phyloP scores from a whole-genome alignment of 1,140 invertebrate genomes.

The Calephelis virginiensis region DNA sequence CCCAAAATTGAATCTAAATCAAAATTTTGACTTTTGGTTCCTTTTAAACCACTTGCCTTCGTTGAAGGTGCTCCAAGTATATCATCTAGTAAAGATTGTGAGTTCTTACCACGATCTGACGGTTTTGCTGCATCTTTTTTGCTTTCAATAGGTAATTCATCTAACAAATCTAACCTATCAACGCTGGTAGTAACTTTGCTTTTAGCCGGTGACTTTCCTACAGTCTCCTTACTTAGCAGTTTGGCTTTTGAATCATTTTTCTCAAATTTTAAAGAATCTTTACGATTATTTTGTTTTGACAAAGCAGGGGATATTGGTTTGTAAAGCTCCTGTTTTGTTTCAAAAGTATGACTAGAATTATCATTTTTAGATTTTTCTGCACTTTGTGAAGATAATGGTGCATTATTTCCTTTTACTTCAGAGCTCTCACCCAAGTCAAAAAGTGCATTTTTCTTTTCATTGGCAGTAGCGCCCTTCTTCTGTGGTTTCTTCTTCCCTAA shows the following conservation, averaged over 20 bases:
- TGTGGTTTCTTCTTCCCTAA: slow-evolving; percentile 62
- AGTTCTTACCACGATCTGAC: slow-evolving; percentile 58
- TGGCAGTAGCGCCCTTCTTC: slow-evolving; percentile 42
- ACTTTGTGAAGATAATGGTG: slow-evolving; percentile 2
- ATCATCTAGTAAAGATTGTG: slow-evolving; percentile 64
- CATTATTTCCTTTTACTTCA: slow-evolving; percentile 24
- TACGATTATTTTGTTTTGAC: slow-evolving; percentile 43
- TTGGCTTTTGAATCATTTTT: slow-evolving; percentile 32
- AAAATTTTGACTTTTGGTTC: slow-evolving; percentile 52
- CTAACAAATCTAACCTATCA: slow-evolving; percentile 51
- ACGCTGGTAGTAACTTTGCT: slow-evolving; percentile 40
- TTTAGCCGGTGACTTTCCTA: slow-evolving; percentile 51
- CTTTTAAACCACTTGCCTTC: slow-evolving; percentile 30
- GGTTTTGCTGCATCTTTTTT: slow-evolving; percentile 50
- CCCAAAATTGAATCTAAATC: slow-evolving; percentile 59
- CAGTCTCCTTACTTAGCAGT: slow-evolving; percentile 29
- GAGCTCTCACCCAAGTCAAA: slow-evolving; percentile 52
- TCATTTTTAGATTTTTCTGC: slow-evolving; percentile 22
- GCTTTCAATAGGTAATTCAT: slow-evolving; percentile 35
- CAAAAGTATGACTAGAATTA: not conserved
- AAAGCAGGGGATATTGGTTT: slow-evolving; percentile 38
- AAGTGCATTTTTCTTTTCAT: slow-evolving; percentile 61
- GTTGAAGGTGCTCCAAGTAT: slow-evolving; percentile 52
- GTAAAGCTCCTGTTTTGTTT: slow-evolving; percentile 28
- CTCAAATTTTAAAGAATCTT: slow-evolving; percentile 43